A percentile compares a stretch with the other conserved stretches of the same genome.
phyloP scores from a whole-genome alignment of 64 coral and sea anemone species.

The Dendrophyllia cribrosa region DNA sequence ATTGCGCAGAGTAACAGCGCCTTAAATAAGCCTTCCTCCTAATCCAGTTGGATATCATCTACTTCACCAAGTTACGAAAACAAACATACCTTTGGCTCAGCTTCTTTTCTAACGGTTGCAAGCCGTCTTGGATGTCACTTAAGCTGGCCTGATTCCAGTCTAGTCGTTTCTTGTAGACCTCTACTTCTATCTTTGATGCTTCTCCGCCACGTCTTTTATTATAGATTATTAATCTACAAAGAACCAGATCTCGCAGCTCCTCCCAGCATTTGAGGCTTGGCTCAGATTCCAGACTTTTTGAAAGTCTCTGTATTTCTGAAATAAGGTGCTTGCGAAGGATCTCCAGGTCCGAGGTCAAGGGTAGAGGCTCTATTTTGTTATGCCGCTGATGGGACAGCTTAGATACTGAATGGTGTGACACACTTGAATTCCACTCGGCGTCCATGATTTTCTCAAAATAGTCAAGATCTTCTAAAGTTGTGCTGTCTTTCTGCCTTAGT shows the following conservation, averaged over 20 bases:
- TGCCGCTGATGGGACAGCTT: not conserved
- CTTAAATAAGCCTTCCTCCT: no score
- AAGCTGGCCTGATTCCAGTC: not conserved
- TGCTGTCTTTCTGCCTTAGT: slow-evolving; percentile 27
- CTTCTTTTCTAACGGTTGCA: no score
- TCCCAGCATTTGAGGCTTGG: not conserved
- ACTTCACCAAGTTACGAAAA: no score
- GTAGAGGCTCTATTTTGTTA: slow-evolving; percentile 34
- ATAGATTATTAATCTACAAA: slow-evolving; percentile 36
- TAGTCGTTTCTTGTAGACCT: slow-evolving; percentile 14
- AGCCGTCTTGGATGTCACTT: no score
- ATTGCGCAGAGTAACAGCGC: no score
- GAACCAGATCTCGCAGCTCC: slow-evolving; percentile 4
- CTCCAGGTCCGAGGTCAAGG: slow-evolving; percentile 40
- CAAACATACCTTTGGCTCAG: no score
- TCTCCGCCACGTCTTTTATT: slow-evolving; percentile 63
- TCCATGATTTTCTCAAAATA: slow-evolving; percentile 46
- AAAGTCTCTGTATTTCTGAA: not conserved
- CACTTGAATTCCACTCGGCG: slow-evolving; percentile 40
- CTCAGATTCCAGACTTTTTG: not conserved
- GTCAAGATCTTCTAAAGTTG: not conserved
- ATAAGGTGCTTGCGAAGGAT: not conserved
- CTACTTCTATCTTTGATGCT: slow-evolving; percentile 21
- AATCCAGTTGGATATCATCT: no score
- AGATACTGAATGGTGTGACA: slow-evolving; percentile 8